Conservation (phyloP, 2,797 vertebrate species). For the Ctenopoma kingsleyae region DNA sequence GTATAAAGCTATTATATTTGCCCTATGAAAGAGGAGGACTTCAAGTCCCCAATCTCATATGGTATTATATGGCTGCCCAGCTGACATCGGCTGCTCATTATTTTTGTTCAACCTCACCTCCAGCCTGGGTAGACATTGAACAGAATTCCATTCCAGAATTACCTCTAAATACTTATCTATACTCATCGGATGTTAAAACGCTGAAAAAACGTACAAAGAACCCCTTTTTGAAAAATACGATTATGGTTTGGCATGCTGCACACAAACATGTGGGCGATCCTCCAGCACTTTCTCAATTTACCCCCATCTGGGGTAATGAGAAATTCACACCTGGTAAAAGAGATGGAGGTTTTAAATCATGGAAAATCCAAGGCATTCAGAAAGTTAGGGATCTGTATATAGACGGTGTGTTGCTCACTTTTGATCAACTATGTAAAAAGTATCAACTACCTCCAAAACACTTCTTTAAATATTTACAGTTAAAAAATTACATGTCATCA, state of each 20-base stretch:
- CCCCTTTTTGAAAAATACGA: neutral
- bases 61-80: neutral
- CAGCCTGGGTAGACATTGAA: neutral
- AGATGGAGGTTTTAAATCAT: slow-evolving; percentile 34
- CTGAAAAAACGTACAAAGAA: neutral
- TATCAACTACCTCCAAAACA: neutral
- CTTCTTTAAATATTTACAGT: too few species aligned
- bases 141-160: neutral
- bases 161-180: neutral
- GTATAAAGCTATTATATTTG: neutral
- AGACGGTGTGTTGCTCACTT: slow-evolving; percentile 1
- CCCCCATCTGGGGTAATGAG: slow-evolving; percentile 29
- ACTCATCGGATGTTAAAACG: neutral
- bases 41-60: too few species aligned
- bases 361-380: slow-evolving; percentile 10
- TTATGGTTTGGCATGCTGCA: slow-evolving; percentile 22
- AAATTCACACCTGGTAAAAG: slow-evolving; percentile 15
- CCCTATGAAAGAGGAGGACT: too few species aligned
- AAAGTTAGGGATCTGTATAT: slow-evolving; percentile 1
- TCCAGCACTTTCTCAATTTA: neutral
- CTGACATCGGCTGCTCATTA: slow-evolving; percentile 2
- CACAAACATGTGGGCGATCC: neutral
- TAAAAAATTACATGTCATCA: too few species aligned
- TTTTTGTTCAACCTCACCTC: neutral
- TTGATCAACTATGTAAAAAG: neutral